These are phyloP conservation scores for Meganola albula DNA, from an alignment of 2,888 invertebrate species.

Conservation along the genomic window DNA sequence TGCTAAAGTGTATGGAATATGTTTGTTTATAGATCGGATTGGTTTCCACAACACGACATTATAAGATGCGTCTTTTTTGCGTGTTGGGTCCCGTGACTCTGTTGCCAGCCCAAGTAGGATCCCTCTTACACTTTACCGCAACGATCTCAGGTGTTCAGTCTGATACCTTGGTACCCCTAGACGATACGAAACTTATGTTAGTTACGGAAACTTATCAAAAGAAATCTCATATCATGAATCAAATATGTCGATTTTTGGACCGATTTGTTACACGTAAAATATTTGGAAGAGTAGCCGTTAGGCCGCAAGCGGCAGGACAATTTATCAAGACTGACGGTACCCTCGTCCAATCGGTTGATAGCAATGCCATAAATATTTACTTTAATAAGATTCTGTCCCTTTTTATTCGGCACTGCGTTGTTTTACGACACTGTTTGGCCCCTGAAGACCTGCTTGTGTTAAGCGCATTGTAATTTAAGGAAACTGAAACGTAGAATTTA, in stretches of 20 bases:
- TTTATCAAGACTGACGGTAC: constrained; percentile 70
- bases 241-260: constrained; percentile 59
- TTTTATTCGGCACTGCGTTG: constrained; percentile 65
- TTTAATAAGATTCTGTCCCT: constrained; percentile 76
- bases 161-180: too few relatives aligned
- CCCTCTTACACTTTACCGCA: too few relatives aligned
- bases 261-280: constrained; percentile 61
- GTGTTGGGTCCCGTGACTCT: too few relatives aligned
- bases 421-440: constrained; percentile 69
- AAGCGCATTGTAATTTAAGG: constrained; percentile 60
- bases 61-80: too few relatives aligned
- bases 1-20: too few relatives aligned
- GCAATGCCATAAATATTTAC: constrained; percentile 77
- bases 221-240: constrained; percentile 64
- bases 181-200: too few relatives aligned
- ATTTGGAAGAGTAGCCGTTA: constrained; percentile 59
- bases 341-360: constrained; percentile 75
- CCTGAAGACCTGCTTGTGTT: constrained; percentile 54
- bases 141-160: too few relatives aligned
- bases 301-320: constrained; percentile 64
- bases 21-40: too few relatives aligned
- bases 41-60: too few relatives aligned
- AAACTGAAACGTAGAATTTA: too few relatives aligned
- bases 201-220: constrained; percentile 46
- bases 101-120: too few relatives aligned